These are phyloP conservation scores for Gorsachius goisagi DNA, from an alignment of 2,113 vertebrate species.

Conservation along the genomic window DNA sequence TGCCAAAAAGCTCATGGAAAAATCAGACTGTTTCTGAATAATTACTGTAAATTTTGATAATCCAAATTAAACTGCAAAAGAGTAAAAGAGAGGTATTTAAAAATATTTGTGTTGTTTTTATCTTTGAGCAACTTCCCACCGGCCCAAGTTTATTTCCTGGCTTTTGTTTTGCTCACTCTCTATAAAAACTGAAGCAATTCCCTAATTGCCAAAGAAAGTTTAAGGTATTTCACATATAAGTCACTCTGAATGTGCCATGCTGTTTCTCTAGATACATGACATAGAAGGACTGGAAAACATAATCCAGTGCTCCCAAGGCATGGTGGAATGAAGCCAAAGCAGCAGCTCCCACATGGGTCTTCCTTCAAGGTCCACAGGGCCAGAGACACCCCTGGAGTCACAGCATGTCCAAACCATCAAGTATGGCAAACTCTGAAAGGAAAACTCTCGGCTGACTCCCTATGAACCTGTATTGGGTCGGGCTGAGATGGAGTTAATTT, in stretches of 20 bases:
- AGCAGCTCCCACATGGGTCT: neutral
- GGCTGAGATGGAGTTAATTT: too few relatives aligned
- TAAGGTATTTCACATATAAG: neutral
- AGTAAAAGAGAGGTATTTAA: neutral
- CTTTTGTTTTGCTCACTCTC: neutral
- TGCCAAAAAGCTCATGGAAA: neutral
- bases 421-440: neutral
- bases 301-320: neutral
- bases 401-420: neutral
- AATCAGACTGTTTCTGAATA: neutral
- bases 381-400: neutral
- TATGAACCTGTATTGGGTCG: too few relatives aligned
- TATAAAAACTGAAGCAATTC: neutral
- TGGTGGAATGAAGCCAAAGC: neutral
- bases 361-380: neutral
- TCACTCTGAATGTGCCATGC: neutral
- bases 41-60: neutral
- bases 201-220: neutral
- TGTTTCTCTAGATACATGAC: neutral
- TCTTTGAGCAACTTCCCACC: neutral
- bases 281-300: neutral
- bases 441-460: neutral
- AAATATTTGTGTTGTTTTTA: neutral
- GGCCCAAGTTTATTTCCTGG: neutral
- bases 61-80: neutral